Evolutionary conservation across 2,888 invertebrate genomes (phyloP).

Genomic region (Hirtodrosophila trivittata): DNA sequence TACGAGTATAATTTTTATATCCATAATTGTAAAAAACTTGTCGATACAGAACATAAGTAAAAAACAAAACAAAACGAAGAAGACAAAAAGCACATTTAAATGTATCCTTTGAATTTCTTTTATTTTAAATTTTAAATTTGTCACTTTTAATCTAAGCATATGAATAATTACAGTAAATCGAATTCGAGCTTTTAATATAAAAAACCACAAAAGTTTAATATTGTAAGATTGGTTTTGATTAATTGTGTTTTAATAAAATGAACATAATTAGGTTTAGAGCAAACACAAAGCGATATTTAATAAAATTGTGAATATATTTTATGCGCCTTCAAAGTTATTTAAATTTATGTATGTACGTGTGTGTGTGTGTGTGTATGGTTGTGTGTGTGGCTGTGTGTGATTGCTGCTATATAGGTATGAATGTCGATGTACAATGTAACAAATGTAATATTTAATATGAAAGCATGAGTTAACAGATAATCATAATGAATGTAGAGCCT

Average conservation of each 20-base stretch:
- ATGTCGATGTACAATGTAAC: too few relatives aligned
- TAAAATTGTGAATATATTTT: slow-evolving; percentile 80
- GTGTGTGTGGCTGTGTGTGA: too few relatives aligned
- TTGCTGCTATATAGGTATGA: too few relatives aligned
- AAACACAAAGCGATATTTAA: slow-evolving; percentile 30
- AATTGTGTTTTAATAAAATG: slow-evolving; percentile 51
- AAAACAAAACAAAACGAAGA: slow-evolving; percentile 22
- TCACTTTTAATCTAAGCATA: slow-evolving; percentile 60
- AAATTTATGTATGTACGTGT: slow-evolving; percentile 40
- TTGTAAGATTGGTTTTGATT: slow-evolving; percentile 41
- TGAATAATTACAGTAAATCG: slow-evolving; percentile 61
- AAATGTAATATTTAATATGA: too few relatives aligned
- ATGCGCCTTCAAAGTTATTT: slow-evolving; percentile 82
- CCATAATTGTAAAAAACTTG: slow-evolving; percentile 2
- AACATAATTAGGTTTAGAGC: slow-evolving; percentile 62
- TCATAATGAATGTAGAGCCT: slow-evolving; percentile 50
- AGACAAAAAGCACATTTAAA: slow-evolving; percentile 27
- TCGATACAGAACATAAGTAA: background rate
- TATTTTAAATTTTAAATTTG: slow-evolving; percentile 28
- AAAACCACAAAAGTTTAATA: slow-evolving; percentile 23
- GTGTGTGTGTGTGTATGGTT: slow-evolving; percentile 59
- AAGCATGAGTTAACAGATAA: slow-evolving; percentile 23
- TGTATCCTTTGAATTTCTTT: slow-evolving; percentile 28
- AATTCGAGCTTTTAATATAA: slow-evolving; percentile 81
- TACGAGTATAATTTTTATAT: slow-evolving; percentile 19